Conservation (phyloP, 2,113 vertebrate species). For the Pagrus major region DNA sequence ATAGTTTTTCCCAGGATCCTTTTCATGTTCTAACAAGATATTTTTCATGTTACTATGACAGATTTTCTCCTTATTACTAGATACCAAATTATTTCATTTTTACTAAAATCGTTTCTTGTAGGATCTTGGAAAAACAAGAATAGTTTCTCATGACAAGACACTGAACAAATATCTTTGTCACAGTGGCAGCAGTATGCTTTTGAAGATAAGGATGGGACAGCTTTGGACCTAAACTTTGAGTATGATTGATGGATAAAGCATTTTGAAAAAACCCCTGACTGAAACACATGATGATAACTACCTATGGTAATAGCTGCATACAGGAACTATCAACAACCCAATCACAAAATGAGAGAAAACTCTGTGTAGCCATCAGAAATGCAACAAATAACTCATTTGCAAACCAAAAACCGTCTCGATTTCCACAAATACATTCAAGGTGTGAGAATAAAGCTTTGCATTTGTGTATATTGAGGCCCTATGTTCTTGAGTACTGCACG, state of each 20-base stretch:
- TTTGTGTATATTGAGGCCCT: conserved; percentile 64
- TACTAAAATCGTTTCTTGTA: neutral
- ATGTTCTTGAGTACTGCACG: conserved; percentile 52
- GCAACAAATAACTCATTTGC: conserved; percentile 25
- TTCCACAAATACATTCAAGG: conserved; percentile 81
- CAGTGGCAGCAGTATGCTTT: neutral
- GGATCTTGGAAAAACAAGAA: neutral
- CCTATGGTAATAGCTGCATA: conserved; percentile 66
- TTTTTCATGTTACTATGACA: neutral
- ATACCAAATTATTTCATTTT: neutral
- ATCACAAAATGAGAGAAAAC: conserved; percentile 20
- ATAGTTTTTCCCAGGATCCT: neutral
- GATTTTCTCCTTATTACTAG: neutral
- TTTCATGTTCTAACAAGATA: neutral
- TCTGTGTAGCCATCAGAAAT: conserved; percentile 35
- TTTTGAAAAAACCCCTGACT: conserved; percentile 57
- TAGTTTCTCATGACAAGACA: neutral
- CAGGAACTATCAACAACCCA: conserved; percentile 28
- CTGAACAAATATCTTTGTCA: neutral
- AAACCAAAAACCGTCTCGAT: conserved; percentile 30
- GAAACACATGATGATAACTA: conserved; percentile 44
- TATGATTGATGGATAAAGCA: conserved; percentile 73
- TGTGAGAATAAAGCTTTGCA: conserved; percentile 82
- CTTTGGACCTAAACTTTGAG: conserved; percentile 72
- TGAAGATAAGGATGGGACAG: conserved; percentile 44